phyloP scores from a whole-genome alignment of 2,113 vertebrate genomes.

The Eleginops maclovinus region DNA sequence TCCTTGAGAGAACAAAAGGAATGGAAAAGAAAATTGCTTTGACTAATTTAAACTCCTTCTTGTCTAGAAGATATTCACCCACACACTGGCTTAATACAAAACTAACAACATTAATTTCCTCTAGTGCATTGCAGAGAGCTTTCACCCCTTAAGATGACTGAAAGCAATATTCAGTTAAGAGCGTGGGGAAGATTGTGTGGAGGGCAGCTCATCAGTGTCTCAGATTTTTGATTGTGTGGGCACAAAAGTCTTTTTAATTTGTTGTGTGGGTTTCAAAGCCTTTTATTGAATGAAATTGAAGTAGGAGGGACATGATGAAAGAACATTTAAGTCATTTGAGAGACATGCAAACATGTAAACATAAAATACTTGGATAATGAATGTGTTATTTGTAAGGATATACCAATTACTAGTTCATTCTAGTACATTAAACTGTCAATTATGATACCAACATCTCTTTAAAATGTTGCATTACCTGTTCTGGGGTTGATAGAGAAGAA shows the following conservation, averaged over 20 bases:
- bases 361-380: background rate
- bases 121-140: conserved; percentile 26
- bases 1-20: conserved; percentile 10
- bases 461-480: conserved; percentile 85
- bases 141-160: conserved; percentile 13
- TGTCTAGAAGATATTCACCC: conserved; percentile 33
- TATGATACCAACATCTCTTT: background rate
- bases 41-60: conserved; percentile 30
- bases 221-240: conserved; percentile 47
- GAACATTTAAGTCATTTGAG: background rate
- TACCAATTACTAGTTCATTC: background rate
- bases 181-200: background rate
- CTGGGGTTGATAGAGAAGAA: conserved; percentile 95
- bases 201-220: conserved; percentile 17
- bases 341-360: background rate
- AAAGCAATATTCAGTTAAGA: conserved; percentile 21
- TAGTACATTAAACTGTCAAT: background rate
- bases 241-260: conserved; percentile 36
- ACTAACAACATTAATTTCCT: conserved; percentile 20
- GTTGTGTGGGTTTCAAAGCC: conserved; percentile 32
- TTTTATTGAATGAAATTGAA: conserved; percentile 30
- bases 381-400: background rate
- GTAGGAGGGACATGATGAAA: conserved; percentile 30
- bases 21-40: conserved; percentile 36
- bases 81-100: conserved; percentile 17